Evolutionary conservation across 1,140 invertebrate genomes (phyloP).

Genomic region (Lasioglossum albipes): DNA sequence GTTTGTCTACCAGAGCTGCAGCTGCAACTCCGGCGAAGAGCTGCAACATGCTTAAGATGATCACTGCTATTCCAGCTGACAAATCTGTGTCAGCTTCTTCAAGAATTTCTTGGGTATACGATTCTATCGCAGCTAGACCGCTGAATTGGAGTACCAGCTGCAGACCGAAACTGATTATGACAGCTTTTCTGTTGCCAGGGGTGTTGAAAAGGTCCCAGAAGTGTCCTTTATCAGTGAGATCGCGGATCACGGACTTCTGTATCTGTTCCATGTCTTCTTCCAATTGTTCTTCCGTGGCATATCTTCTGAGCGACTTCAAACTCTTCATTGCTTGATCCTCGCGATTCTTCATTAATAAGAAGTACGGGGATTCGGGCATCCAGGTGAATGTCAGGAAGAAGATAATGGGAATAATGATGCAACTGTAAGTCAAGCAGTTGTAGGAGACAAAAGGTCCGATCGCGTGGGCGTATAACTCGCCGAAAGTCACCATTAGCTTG

Average conservation of each 20-base stretch:
- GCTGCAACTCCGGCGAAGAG: slow-evolving; percentile 82
- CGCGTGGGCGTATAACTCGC: slow-evolving; percentile 81
- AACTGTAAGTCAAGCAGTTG: slow-evolving; percentile 77
- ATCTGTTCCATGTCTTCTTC: slow-evolving; percentile 75
- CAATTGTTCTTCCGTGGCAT: slow-evolving; percentile 57
- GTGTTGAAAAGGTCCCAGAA: slow-evolving; percentile 77
- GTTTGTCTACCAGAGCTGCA: slow-evolving; percentile 80
- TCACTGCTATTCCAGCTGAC: slow-evolving; percentile 80
- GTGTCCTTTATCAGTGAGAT: slow-evolving; percentile 69
- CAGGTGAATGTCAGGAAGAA: slow-evolving; percentile 84
- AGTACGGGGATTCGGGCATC: slow-evolving; percentile 87
- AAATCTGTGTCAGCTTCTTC: slow-evolving; percentile 78
- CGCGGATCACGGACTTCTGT: slow-evolving; percentile 69
- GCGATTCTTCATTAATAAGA: slow-evolving; percentile 71
- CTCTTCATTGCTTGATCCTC: slow-evolving; percentile 73
- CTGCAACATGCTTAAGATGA: slow-evolving; percentile 84
- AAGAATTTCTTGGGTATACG: slow-evolving; percentile 85
- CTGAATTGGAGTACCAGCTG: slow-evolving; percentile 84
- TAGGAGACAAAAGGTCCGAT: slow-evolving; percentile 82
- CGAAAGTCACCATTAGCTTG: slow-evolving; percentile 85
- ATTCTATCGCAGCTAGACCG: slow-evolving; percentile 85
- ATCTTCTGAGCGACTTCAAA: slow-evolving; percentile 76
- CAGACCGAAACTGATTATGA: slow-evolving; percentile 81
- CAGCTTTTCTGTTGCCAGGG: slow-evolving; percentile 76
- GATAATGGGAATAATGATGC: slow-evolving; percentile 79